Percentiles rank a stretch among this genome's conserved stretches.
Conservation (phyloP, 2,888 invertebrate genomes). For the Abrostola tripartita region DNA sequence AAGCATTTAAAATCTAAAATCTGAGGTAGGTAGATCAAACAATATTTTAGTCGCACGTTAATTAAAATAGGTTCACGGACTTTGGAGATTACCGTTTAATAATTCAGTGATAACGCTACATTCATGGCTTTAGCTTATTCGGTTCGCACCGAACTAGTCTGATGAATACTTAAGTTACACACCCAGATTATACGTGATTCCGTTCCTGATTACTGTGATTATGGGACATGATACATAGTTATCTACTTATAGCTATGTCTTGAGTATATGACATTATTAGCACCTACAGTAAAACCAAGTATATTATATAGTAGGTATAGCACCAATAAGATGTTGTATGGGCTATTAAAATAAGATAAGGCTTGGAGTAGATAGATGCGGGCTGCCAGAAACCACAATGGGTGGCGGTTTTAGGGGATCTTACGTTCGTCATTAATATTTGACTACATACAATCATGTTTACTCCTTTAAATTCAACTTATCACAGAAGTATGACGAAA, state of each 20-base stretch:
- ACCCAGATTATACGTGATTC: slow-evolving; percentile 25
- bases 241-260: neutral
- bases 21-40: slow-evolving; percentile 8
- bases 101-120: slow-evolving; percentile 36
- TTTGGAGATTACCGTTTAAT: slow-evolving; percentile 38
- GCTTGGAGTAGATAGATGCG: too few species aligned
- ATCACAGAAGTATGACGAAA: too few species aligned
- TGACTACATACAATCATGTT: too few species aligned
- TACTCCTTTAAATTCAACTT: too few species aligned
- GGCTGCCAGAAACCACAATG: too few species aligned
- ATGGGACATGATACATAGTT: neutral
- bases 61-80: slow-evolving; percentile 43
- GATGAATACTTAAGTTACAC: slow-evolving; percentile 37
- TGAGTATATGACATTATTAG: too few species aligned
- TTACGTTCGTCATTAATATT: too few species aligned
- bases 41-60: slow-evolving; percentile 23
- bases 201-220: slow-evolving; percentile 2
- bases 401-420: too few species aligned
- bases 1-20: slow-evolving; percentile 2
- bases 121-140: slow-evolving; percentile 20
- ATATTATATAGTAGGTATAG: too few species aligned
- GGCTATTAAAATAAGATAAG: too few species aligned
- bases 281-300: too few species aligned
- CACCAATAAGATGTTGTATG: too few species aligned
- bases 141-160: slow-evolving; percentile 17